Base-by-base conservation (phyloP, 1,140 invertebrate species). In the Bombus ignitus region DNA sequence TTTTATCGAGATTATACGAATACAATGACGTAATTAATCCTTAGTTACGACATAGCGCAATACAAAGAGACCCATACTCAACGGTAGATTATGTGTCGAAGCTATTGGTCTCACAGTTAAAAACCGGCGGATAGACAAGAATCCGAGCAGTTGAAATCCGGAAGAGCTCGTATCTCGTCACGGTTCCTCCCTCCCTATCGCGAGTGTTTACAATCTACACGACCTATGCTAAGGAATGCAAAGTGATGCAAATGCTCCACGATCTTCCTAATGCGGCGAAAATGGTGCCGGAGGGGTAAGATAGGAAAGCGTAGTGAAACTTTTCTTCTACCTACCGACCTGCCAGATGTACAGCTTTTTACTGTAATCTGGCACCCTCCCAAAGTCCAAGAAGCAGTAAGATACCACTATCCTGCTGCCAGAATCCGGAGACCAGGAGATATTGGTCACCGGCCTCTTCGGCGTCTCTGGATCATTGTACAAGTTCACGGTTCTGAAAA, bases 321-420 rank as follows among this genome's bases (percentile, higher is more conserved):
- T 39, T 74, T 75, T 44, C 74, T 86, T 88, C 66, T 93, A 92
- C 91, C 93, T 95, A 97, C 97, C 97, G 89, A 99, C 95, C 94
- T 99, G 98, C 98, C 98, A 99, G 91, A 99, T 98, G 92, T 98
- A 99, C 6, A 96, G 97, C 97, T 96, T 71, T 96, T 96, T 85
- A 96, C 96, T 92, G 62, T 89, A 96, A 66, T 93, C 87, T 37
- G 83, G 59, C 42, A 80, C 39, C 25, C 57, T 77, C 93, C 98
- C 97, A 92, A 98, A 98, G 86, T 97, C 96, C 68, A 97, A 95
- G 91, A 97, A 98, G 90, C 97, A 98, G 93, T 99, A 98, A n/a
- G 98, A 97, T 0, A 98, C 97, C 1, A 97, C 98, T 72, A 99
- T 94, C 92, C 97, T 97, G 5, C 96, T 97, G 28, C 97, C 97